These are phyloP conservation scores for Alexandromys oeconomus DNA, from an alignment of 2,797 vertebrate species.

Conservation along the genomic window DNA sequence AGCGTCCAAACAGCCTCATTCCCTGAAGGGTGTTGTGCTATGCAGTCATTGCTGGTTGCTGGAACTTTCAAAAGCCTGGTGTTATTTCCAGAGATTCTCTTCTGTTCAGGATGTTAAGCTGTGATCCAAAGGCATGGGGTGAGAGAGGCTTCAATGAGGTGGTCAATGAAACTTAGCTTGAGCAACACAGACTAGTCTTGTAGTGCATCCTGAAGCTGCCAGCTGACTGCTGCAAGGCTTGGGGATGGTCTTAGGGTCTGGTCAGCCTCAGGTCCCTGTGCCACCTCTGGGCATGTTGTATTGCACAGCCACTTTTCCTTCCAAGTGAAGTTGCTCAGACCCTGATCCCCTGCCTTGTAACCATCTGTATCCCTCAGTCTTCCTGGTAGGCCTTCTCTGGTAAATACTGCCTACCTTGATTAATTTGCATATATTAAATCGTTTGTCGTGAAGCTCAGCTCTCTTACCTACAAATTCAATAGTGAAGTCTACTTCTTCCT, in stretches of 20 bases:
- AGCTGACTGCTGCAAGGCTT: neutral
- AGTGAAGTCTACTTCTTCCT: neutral
- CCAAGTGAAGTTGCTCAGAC: neutral
- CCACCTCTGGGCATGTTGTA: neutral
- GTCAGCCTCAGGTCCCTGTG: neutral
- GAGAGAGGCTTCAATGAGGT: neutral
- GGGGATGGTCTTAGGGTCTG: neutral
- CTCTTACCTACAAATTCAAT: neutral
- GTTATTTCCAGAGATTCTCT: conserved; percentile 14
- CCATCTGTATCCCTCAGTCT: neutral
- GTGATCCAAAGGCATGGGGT: conserved; percentile 31
- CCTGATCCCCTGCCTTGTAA: neutral
- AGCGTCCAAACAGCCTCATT: neutral
- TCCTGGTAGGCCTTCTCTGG: neutral
- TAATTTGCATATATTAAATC: neutral
- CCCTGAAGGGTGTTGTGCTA: neutral
- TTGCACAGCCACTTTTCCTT: neutral
- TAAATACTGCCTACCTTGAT: neutral
- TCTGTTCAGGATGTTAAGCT: conserved; percentile 39
- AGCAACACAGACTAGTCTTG: neutral
- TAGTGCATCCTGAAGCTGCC: neutral
- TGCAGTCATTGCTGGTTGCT: conserved; percentile 1
- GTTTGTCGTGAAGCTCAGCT: neutral
- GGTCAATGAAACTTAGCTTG: neutral
- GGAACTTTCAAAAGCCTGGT: conserved; percentile 44